These are phyloP conservation scores for Pterocles gutturalis DNA, from an alignment of 2,113 vertebrate species.

Conservation along the genomic window DNA sequence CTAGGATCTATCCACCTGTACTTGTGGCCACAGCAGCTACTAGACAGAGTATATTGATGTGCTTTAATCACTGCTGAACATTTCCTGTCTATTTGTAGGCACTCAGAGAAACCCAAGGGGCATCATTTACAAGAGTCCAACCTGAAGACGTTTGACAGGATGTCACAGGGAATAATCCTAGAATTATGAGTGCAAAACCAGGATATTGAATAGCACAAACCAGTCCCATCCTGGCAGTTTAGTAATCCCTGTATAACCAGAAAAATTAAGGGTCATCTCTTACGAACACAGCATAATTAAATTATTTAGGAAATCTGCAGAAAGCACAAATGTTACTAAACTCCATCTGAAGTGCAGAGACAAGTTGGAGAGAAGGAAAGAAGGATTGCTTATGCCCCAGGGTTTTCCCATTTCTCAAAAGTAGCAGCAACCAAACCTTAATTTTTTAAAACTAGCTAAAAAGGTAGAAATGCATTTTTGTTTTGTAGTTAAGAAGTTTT, in stretches of 20 bases:
- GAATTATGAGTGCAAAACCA: conserved; percentile 26
- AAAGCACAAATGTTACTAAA: not conserved
- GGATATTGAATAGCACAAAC: not conserved
- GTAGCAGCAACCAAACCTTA: not conserved
- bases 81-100: conserved; percentile 42
- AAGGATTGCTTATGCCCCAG: accelerated
- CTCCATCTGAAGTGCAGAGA: not conserved
- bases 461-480: accelerated
- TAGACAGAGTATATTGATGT: conserved; percentile 31
- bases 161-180: conserved; percentile 50
- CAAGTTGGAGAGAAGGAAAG: not conserved
- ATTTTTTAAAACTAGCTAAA: not conserved
- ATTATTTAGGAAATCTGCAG: not conserved
- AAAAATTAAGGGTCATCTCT: not conserved
- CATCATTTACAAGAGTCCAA: conserved; percentile 52
- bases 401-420: not conserved
- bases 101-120: conserved; percentile 43
- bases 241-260: not conserved
- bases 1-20: not conserved
- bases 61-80: conserved; percentile 36
- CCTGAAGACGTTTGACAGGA: conserved; percentile 50
- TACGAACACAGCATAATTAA: not conserved
- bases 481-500: no score
- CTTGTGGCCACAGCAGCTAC: not conserved
- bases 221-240: not conserved